Base-by-base conservation (phyloP, 2,888 invertebrate genomes). In the Lamellibrachia columna region DNA sequence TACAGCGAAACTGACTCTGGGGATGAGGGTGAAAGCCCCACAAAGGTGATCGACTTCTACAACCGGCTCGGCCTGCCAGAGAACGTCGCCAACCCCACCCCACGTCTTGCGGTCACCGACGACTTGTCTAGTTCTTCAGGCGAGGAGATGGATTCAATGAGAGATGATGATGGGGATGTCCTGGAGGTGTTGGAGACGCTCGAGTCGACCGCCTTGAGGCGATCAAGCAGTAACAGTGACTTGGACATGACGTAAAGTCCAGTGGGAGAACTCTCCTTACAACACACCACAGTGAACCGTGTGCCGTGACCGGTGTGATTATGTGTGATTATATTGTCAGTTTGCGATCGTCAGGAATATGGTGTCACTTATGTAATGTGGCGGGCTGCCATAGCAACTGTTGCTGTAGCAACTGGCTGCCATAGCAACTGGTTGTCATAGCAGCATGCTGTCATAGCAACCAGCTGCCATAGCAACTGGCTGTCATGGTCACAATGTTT, bases 1-100 rank as follows among this genome's bases (percentile, higher is more conserved):
- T 93, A 93, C n/a, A 93, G 9, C 6, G 22, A 90, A 6, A 55
- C 53, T 55, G 91, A 92, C 7, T n/a, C 52, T 7, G 53, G 75
- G 2, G 75, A 75, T 15, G 75, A 75, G 75, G 75, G n/a, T 22
- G 15, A 75, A 6, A 75, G 75, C 22, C 75, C 75, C 3, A 75
- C 75, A 6, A 75, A 75, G 75, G 75, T 75, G 75, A 75, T 75
- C 2, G 75, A 75, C 75, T 75, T 75, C 75, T 75, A 75, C 22
- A 75, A 75, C 6, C 75, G 75, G 6, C 75, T 75, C 6, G 75
- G 75, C 6, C 75, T 75, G 15, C 75, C 75, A 11, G 75, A 75
- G n/a, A n/a, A 75, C 22, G 22, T 75, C 75, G n/a, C 75, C 22
- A 22, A 75, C 75, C 75, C 22, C 15, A 75, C 75, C 75, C n/a